These are phyloP conservation scores for Syncerus caffer DNA, from an alignment of 2,797 vertebrate genomes.

Conservation along the genomic window DNA sequence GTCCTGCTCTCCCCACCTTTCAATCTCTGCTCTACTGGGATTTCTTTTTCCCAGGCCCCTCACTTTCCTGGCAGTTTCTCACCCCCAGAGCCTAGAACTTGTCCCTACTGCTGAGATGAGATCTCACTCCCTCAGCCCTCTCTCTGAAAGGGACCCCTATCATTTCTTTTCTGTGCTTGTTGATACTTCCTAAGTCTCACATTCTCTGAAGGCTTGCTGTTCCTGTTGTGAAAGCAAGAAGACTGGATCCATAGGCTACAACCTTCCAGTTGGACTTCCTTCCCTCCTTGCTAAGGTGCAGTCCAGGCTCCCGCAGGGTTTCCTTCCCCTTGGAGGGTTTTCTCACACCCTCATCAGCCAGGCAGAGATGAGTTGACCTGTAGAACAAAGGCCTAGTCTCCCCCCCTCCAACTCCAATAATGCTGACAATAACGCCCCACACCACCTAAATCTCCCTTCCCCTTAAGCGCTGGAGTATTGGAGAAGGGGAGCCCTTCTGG, in stretches of 20 bases:
- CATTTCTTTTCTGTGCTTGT: background rate
- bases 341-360: background rate
- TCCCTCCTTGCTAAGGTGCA: background rate
- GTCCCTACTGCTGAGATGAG: background rate
- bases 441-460: background rate
- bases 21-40: background rate
- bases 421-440: background rate
- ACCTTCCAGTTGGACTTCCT: background rate
- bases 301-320: background rate
- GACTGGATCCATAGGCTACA: background rate
- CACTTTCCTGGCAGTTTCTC: background rate
- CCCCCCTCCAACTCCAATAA: background rate
- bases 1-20: background rate
- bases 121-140: background rate
- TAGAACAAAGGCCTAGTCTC: background rate
- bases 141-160: background rate
- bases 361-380: background rate
- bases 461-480: background rate
- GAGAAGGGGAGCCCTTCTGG: background rate
- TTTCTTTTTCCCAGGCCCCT: background rate
- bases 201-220: background rate
- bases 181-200: background rate
- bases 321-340: background rate
- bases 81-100: background rate
- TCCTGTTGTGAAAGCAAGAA: background rate